Percentiles rank a stretch among this genome's conserved stretches.
phyloP scores from a whole-genome alignment of 2,797 vertebrate genomes.

The Acrossocheilus fasciatus region DNA sequence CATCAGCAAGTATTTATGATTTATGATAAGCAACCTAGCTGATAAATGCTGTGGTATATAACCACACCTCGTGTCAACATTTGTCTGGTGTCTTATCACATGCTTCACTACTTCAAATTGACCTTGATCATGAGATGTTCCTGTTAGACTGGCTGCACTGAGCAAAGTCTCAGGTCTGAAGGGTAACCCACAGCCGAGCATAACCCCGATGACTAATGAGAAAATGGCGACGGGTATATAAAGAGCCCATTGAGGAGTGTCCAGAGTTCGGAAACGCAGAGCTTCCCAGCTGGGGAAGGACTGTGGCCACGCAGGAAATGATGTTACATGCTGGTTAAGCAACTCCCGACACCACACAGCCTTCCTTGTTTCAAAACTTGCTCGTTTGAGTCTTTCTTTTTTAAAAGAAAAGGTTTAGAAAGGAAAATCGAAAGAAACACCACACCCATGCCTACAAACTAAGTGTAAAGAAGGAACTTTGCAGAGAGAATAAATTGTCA shows the following conservation, averaged over 20 bases:
- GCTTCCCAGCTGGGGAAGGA: slow-evolving; percentile 70
- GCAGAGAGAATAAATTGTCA: slow-evolving; percentile 40
- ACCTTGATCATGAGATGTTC: slow-evolving; percentile 8
- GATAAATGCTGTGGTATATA: background rate
- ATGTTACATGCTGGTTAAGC: slow-evolving; percentile 75
- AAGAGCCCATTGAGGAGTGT: slow-evolving; percentile 78
- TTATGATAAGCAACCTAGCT: background rate
- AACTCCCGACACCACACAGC: slow-evolving; percentile 70
- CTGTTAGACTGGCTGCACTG: slow-evolving; percentile 23
- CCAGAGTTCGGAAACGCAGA: slow-evolving; percentile 74
- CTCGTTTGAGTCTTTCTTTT: slow-evolving; percentile 69
- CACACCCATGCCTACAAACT: slow-evolving; percentile 65
- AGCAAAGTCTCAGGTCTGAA: slow-evolving; percentile 37
- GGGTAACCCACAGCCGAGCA: slow-evolving; percentile 40
- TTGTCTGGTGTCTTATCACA: slow-evolving; percentile 17
- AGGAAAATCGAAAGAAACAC: slow-evolving; percentile 70
- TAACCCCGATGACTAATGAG: slow-evolving; percentile 45
- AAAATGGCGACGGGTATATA: slow-evolving; percentile 65
- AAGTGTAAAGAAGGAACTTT: slow-evolving; percentile 64
- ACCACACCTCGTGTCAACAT: slow-evolving; percentile 21
- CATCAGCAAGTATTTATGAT: background rate
- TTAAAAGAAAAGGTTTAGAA: slow-evolving; percentile 69
- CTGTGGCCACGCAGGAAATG: slow-evolving; percentile 81
- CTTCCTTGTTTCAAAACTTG: slow-evolving; percentile 75
- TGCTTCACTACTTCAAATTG: background rate